phyloP scores from a whole-genome alignment of 2,888 invertebrate genomes.

The Ethmia dodecea region DNA sequence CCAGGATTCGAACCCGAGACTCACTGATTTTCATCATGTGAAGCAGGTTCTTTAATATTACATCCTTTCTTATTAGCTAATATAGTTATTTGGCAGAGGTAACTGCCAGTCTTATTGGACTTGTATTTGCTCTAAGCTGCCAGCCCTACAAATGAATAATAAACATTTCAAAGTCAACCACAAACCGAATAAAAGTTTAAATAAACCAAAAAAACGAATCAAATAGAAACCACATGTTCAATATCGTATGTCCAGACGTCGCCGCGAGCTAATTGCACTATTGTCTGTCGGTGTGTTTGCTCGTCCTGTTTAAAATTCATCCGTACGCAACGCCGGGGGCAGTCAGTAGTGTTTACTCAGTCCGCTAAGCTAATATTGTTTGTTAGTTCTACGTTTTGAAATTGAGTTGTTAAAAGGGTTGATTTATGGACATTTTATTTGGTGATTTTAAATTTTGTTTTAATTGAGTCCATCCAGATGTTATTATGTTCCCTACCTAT shows the following conservation, averaged over 20 bases:
- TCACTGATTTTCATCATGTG: too few relatives aligned
- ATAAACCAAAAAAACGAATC: constrained; percentile 22
- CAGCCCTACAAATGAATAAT: too few relatives aligned
- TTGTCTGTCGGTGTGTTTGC: constrained; percentile 45
- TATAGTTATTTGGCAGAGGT: too few relatives aligned
- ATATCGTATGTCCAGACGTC: constrained; percentile 31
- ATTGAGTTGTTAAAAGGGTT: constrained; percentile 31
- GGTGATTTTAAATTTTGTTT: constrained; percentile 15
- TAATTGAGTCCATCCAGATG: not conserved
- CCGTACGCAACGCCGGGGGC: constrained; percentile 32
- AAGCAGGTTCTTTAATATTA: too few relatives aligned
- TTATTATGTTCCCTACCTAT: too few relatives aligned
- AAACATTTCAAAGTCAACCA: too few relatives aligned
- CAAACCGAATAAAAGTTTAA: too few relatives aligned
- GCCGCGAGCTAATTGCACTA: constrained; percentile 60
- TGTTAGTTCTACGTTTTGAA: constrained; percentile 56
- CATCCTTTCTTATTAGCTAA: too few relatives aligned
- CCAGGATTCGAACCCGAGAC: too few relatives aligned
- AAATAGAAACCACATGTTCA: constrained; percentile 30
- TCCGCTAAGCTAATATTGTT: constrained; percentile 52
- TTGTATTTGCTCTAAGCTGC: too few relatives aligned
- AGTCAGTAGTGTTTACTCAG: constrained; percentile 42
- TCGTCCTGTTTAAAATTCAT: constrained; percentile 53
- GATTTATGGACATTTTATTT: constrained; percentile 31
- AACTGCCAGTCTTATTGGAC: too few relatives aligned